These are phyloP conservation scores for Drosophila melanosoma DNA, from an alignment of 2,888 invertebrate species.

Conservation along the genomic window DNA sequence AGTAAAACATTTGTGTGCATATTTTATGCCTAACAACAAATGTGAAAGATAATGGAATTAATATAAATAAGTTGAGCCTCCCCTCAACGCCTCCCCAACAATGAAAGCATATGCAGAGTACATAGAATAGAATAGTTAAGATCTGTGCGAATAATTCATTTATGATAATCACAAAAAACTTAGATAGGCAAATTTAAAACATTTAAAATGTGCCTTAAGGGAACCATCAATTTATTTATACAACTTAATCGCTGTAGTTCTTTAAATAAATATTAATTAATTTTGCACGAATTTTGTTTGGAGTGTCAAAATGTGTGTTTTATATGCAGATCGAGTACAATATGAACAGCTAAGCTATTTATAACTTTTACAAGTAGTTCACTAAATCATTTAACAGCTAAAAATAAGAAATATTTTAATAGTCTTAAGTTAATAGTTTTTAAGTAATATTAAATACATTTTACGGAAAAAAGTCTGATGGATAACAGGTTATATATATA, in stretches of 20 bases:
- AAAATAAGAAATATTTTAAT: neutral
- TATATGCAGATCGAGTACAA: neutral
- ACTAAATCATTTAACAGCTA: neutral
- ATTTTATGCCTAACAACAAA: constrained; percentile 57
- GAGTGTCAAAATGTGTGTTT: neutral
- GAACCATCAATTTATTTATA: neutral
- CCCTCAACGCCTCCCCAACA: constrained; percentile 1
- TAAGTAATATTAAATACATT: neutral
- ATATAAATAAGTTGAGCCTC: constrained; percentile 42
- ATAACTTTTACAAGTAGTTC: neutral
- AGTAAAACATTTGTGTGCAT: constrained; percentile 63
- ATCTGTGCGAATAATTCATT: constrained; percentile 2
- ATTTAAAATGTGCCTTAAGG: neutral
- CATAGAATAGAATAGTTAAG: neutral
- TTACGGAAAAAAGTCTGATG: neutral
- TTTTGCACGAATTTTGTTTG: neutral
- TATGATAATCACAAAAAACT: neutral
- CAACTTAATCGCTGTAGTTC: neutral
- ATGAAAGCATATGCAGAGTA: neutral
- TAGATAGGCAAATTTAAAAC: neutral
- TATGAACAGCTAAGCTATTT: neutral
- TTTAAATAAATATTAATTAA: neutral
- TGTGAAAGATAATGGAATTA: constrained; percentile 73
- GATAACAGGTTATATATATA: neutral
- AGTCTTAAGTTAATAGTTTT: no score